Percentiles rank a stretch among this genome's conserved stretches.
Evolutionary conservation across 2,113 vertebrate species (phyloP).

Genomic region (Mastomys coucha): DNA sequence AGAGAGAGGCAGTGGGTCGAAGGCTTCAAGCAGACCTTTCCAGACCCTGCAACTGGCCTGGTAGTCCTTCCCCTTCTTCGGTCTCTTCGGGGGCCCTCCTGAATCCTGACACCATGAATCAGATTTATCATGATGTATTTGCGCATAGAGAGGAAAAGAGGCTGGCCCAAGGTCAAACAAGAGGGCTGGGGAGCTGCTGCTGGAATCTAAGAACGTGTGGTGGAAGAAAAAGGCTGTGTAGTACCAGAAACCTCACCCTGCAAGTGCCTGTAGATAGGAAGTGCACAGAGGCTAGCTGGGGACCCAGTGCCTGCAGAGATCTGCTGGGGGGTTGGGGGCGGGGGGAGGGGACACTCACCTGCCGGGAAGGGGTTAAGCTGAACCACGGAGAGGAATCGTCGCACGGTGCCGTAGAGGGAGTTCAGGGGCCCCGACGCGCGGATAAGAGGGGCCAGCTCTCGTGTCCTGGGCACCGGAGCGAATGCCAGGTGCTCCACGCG

Average conservation of each 20-base stretch:
- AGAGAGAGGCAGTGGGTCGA: too few relatives aligned
- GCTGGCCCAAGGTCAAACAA: constrained; percentile 14
- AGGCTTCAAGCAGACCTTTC: not conserved
- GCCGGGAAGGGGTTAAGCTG: constrained; percentile 88
- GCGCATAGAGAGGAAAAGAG: not conserved
- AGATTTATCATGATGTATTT: not conserved
- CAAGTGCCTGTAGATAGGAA: not conserved
- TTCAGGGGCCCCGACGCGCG: constrained; percentile 80
- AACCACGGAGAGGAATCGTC: constrained; percentile 85
- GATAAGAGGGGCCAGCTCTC: constrained; percentile 77
- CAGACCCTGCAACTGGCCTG: not conserved
- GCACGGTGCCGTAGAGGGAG: constrained; percentile 85
- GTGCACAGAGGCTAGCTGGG: not conserved
- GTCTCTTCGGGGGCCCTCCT: not conserved
- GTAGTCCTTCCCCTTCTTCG: not conserved
- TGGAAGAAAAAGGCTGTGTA: not conserved
- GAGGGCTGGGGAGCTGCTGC: not conserved
- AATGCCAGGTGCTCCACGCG: constrained; percentile 70
- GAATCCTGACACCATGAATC: not conserved
- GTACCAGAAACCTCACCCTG: not conserved
- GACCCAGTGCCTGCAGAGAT: not conserved
- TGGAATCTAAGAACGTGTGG: not conserved
- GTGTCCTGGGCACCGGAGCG: constrained; percentile 71
- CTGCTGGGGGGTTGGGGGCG: fast-evolving
- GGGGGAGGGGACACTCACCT: constrained; percentile 80